A percentile compares a stretch with the other conserved stretches of the same genome.
Evolutionary conservation across 2,888 invertebrate species (phyloP).

Genomic region (Lepetodrilus schrolli): DNA sequence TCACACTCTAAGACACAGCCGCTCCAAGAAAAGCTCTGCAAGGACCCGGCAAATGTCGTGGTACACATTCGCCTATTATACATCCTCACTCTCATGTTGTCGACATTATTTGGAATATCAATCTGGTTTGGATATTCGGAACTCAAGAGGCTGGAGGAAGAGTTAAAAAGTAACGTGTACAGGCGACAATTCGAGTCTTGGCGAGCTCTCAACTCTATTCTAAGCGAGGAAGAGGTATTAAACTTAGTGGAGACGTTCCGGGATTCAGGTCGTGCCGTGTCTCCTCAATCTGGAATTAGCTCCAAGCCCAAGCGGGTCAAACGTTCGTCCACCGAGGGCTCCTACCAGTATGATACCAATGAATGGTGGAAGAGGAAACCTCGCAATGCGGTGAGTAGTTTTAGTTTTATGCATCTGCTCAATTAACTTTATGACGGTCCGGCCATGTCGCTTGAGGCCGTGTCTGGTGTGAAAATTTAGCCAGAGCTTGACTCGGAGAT

Average conservation of each 20-base stretch:
- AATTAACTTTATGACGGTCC: no score
- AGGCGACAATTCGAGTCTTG: not conserved
- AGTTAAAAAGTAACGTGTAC: not conserved
- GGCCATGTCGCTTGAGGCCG: no score
- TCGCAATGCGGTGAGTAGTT: slow-evolving; percentile 14
- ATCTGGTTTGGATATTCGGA: slow-evolving; percentile 12
- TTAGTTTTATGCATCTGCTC: not conserved
- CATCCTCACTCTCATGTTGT: slow-evolving; percentile 11
- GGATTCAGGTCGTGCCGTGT: not conserved
- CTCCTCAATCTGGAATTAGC: not conserved
- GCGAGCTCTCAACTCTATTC: not conserved
- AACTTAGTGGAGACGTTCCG: not conserved
- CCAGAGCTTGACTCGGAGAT: not conserved
- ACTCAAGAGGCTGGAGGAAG: not conserved
- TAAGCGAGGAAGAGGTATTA: not conserved
- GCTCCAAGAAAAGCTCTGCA: not conserved
- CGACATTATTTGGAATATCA: not conserved
- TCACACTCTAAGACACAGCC: slow-evolving; percentile 18
- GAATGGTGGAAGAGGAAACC: slow-evolving; percentile 20
- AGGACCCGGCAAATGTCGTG: not conserved
- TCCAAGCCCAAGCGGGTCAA: not conserved
- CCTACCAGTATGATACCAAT: slow-evolving; percentile 4
- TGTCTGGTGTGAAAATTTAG: no score
- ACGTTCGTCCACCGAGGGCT: not conserved
- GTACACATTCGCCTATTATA: slow-evolving; percentile 16